Evolutionary conservation across 1,140 invertebrate species (phyloP), one percentile per base, ranked within the genome.

Genomic region (Bombus superbus): DNA sequence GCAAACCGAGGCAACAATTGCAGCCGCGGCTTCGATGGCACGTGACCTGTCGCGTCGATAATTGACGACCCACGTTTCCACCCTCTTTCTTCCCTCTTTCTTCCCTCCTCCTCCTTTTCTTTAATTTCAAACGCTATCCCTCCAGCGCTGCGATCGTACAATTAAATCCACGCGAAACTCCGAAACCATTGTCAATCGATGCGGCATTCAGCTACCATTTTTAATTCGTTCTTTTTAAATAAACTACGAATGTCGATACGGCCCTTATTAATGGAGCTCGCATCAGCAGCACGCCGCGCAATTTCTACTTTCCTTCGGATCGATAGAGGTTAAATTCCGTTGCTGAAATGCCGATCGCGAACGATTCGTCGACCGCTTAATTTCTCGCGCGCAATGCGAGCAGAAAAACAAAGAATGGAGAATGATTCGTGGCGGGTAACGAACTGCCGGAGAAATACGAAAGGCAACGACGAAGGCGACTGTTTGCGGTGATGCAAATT

Each of bases 1-100:
- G 72, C 81, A 68, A 77, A 83, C 62, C 59, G 62, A 64, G 72
- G 38, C 53, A 62, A 64, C 77, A 79, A 80, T 84, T 72, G 66
- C 76, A 28, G 15, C 32, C 25, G 18, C 53, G 53, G 72, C 32
- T 64, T 66, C 72, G 81, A 75, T 25, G 18, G 4, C 32, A 59
- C 57, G 81, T 22, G 80, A 38, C 18, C 28, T 35, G 80, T 59
- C 74, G 44, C 59, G 42, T 32, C 74, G 74, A 83, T 78, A 83
- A 78, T 78, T 83, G 44, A 78, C 64, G 32, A 15, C 32, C 2
- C 25, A 32, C 5, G n/a, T 10, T 15, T 15, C 11, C 66, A 1
- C 44, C 8, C 44, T 3, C 28, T 3, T 9, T 10, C 8, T 18
- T 38, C 9, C 32, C n/a, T 69, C 22, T 44, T 38, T 22, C n/a